phyloP scores from a whole-genome alignment of 2,113 vertebrate genomes.

The Bubo bubo region DNA sequence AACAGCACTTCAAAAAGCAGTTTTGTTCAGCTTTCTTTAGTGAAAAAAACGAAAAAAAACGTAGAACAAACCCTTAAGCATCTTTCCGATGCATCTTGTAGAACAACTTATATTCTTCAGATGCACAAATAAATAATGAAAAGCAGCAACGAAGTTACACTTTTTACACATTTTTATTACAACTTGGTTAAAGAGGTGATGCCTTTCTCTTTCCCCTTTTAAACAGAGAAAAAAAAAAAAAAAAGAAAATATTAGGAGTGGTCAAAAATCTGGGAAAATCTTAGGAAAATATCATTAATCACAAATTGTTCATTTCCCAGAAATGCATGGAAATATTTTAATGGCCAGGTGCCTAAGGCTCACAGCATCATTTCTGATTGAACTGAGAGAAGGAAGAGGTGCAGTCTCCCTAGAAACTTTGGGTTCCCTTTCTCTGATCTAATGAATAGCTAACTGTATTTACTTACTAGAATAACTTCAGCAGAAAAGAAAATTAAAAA shows the following conservation, averaged over 20 bases:
- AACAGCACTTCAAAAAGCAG: conserved; percentile 11
- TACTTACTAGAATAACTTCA: neutral
- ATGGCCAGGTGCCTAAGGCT: neutral
- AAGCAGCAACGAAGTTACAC: neutral
- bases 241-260: neutral
- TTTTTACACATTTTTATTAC: neutral
- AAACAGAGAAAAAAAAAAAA: neutral
- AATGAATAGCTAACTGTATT: neutral
- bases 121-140: neutral
- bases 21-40: neutral
- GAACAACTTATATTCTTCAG: neutral
- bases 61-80: neutral
- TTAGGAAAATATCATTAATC: neutral
- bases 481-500: neutral
- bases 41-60: neutral
- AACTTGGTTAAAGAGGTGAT: neutral
- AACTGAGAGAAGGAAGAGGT: neutral
- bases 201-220: neutral
- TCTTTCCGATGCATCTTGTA: neutral
- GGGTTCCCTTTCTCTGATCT: neutral
- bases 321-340: neutral
- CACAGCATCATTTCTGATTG: neutral
- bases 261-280: neutral
- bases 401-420: neutral
- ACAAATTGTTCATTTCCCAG: neutral